Base-by-base conservation (phyloP, 2,797 vertebrate genomes). In the Buceros bicornis region DNA sequence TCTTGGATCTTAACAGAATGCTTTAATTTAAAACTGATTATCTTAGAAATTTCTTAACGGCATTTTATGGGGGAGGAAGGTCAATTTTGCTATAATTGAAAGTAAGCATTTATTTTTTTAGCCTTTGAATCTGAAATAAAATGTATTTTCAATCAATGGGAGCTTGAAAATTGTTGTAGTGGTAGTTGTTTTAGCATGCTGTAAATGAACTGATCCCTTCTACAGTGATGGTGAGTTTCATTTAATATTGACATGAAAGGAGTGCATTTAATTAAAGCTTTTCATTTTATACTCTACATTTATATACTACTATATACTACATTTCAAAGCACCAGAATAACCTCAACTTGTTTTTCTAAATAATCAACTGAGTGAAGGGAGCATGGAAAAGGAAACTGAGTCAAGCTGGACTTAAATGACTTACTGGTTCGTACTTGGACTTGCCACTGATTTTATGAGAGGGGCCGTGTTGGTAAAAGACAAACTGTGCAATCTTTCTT, bases 1-100 rank as follows among this genome's bases (percentile, higher is more conserved):
- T 56, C 12, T 72, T 78, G 82, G n/a, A 64, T 93, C 43, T 90
- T 97, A 88, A 65, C 15, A 11, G 76, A 81, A 93, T 95, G 54
- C 50, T 91, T 96, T 91, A 26, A 40, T 80, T 92, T 91, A 85
- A 93, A 88, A 47, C 24, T 89, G 53, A 12, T 40, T 40, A 70
- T 85, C 88, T 95, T 81, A 37, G 62, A 71, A 65, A 54, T 73
- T 90, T 90, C 43, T 71, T 91, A 53, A 69, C 19, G 19, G 22
- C 37, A 16, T 82, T 56, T 91, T 92, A 66, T 10, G 12, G 35
- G 5, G 5, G 24, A 11, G 29, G 33, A 31, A 77, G 50, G 22
- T 76, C 31, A 72, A 3, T 83, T 90, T 10, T 78, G 26, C 72
- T 16, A 13, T 83, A 87, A 85, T 7, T 87, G 37, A 61, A 91